phyloP scores from a whole-genome alignment of 2,888 invertebrate species.

The Amphipyra tragopoginis region DNA sequence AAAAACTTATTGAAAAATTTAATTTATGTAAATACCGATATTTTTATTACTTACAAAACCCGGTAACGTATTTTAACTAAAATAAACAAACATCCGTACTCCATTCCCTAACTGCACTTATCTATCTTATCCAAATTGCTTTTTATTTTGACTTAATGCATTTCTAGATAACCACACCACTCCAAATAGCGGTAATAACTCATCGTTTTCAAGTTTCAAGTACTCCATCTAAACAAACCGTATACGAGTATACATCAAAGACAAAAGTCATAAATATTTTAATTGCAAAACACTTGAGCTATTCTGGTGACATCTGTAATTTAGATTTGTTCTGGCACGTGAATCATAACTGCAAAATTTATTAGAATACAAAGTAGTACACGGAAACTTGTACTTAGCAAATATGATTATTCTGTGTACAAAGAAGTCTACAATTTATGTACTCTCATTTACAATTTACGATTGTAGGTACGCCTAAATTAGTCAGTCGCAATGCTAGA shows the following conservation, averaged over 20 bases:
- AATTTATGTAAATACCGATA: no score
- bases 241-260: constrained; percentile 68
- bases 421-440: constrained; percentile 10
- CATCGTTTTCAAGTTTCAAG: constrained; percentile 82
- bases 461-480: constrained; percentile 3
- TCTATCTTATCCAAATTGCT: constrained; percentile 64
- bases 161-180: constrained; percentile 74
- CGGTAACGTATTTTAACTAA: neutral
- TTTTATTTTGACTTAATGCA: constrained; percentile 72
- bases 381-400: neutral
- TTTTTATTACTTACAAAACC: no score
- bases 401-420: neutral
- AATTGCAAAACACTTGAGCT: constrained; percentile 69
- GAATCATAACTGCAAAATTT: constrained; percentile 47
- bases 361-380: constrained; percentile 58
- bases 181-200: constrained; percentile 74
- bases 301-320: constrained; percentile 59
- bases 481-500: constrained; percentile 9
- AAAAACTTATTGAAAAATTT: no score
- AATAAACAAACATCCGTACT: constrained; percentile 23
- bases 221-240: constrained; percentile 68
- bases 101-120: constrained; percentile 41
- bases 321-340: constrained; percentile 51
- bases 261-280: constrained; percentile 74
- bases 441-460: constrained; percentile 21